A percentile compares a stretch with the other conserved stretches of the same genome.
Evolutionary conservation across 1,140 invertebrate species (phyloP).

Genomic region (Agraylea sexmaculata): DNA sequence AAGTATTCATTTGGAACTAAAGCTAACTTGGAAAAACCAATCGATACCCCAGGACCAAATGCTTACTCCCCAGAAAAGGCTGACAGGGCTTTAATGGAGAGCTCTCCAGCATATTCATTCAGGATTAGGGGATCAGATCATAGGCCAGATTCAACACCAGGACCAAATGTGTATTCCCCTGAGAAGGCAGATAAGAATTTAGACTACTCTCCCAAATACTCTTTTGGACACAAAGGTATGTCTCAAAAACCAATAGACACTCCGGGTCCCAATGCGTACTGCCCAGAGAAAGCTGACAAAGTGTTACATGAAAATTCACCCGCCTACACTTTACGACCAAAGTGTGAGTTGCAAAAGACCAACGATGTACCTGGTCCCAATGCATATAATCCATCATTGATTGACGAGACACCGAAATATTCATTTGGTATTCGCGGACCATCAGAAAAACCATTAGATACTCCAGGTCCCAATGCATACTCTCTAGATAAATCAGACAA

Average conservation of each 20-base stretch:
- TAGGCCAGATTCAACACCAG: constrained; percentile 49
- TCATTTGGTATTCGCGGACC: constrained; percentile 44
- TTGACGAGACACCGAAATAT: constrained; percentile 47
- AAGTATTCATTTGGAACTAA: constrained; percentile 40
- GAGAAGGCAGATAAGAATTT: constrained; percentile 54
- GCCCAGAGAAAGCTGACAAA: constrained; percentile 58
- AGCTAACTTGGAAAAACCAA: constrained; percentile 30
- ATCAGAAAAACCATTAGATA: constrained; percentile 37
- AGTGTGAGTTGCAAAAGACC: constrained; percentile 35
- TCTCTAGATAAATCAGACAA: constrained; percentile 43
- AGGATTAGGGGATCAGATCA: constrained; percentile 31
- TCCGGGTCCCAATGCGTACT: constrained; percentile 41
- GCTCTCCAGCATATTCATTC: constrained; percentile 40
- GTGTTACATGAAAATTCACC: constrained; percentile 43
- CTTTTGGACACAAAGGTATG: constrained; percentile 53
- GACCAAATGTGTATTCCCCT: constrained; percentile 60
- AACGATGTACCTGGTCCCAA: constrained; percentile 44
- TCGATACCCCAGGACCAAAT: constrained; percentile 40
- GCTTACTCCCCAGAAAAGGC: constrained; percentile 50
- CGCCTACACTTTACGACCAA: constrained; percentile 45
- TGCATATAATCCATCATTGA: constrained; percentile 42
- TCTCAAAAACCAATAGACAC: constrained; percentile 42
- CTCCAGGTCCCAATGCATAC: constrained; percentile 43
- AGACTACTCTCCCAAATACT: constrained; percentile 54
- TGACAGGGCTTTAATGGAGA: constrained; percentile 41